These are phyloP conservation scores for Drosophila santomea DNA, from an alignment of 1,140 invertebrate genomes.

Conservation along the genomic window DNA sequence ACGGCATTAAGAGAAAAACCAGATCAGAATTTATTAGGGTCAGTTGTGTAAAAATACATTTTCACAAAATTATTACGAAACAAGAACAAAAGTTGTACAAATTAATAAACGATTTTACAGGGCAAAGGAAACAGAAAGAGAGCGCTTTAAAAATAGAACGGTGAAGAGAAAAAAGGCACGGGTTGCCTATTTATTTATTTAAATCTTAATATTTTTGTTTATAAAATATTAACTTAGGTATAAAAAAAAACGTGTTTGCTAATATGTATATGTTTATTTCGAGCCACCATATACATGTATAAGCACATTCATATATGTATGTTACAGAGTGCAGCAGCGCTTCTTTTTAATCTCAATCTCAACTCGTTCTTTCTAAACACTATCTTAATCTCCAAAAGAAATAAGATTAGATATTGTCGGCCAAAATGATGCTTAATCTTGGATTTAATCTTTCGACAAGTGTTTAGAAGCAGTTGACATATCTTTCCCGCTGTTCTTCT, in stretches of 20 bases:
- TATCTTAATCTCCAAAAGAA: constrained; percentile 3
- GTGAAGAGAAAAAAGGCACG: too few species aligned
- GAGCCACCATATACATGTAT: too few species aligned
- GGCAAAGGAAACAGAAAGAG: background rate
- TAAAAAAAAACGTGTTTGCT: too few species aligned
- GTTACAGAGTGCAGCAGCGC: too few species aligned
- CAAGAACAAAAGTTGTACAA: constrained; percentile 6
- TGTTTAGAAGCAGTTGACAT: constrained; percentile 20
- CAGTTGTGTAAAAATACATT: constrained; percentile 52
- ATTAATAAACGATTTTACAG: constrained; percentile 22
- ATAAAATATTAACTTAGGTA: too few species aligned
- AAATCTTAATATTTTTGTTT: too few species aligned
- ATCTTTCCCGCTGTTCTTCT: constrained; percentile 16
- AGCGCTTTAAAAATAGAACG: background rate
- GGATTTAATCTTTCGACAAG: constrained; percentile 23
- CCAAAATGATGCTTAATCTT: constrained; percentile 20
- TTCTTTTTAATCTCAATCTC: background rate
- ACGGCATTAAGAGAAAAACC: constrained; percentile 19
- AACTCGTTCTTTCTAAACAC: background rate
- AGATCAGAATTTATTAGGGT: constrained; percentile 48
- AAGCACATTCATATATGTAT: too few species aligned
- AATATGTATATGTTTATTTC: too few species aligned
- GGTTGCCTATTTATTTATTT: too few species aligned
- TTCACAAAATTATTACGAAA: constrained; percentile 5
- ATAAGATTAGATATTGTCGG: constrained; percentile 13